Evolutionary conservation across 2,797 vertebrate genomes (phyloP), one percentile per base, ranked within the genome.

Genomic region (Gastrophryne carolinensis): DNA sequence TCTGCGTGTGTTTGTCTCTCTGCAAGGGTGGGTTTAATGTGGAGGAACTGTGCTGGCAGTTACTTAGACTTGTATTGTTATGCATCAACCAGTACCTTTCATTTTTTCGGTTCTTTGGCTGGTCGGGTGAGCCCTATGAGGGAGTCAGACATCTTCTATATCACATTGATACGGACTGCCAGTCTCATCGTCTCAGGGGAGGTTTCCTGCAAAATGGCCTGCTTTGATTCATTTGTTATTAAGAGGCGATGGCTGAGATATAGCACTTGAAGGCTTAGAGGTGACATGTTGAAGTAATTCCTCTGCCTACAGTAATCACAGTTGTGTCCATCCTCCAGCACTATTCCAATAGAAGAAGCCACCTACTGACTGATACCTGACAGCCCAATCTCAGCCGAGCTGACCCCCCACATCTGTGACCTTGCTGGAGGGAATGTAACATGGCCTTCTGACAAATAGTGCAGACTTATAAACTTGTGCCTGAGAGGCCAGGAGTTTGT

Each of bases 381-480:
- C 66, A 71, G 63, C 39, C 37, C 52, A 44, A 39, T 57, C 52
- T 6, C 8, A 72, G 23, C 8, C 34, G 23, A 24, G 12, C 29
- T 71, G 68, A 44, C 58, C 58, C 69, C 47, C 70, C 24, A 73
- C 27, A 73, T 56, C 32, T 39, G 47, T 68, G 64, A 75, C 64
- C 73, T 69, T 62, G 56, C 73, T 53, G 64, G 19, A 23, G 50
- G 73, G 52, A 39, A 58, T 27, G 15, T 17, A 49, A 19, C 63
- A 58, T 29, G 11, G 26, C 37, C 23, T n/a, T n/a, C 41, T 74
- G 62, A 65, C 34, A 19, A 44, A 67, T 29, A 35, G 52, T 50
- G 30, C 67, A 65, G 24, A 49, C 41, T 78, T 50, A 30, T 23
- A 35, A 66, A 65, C 10, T n/a, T 9, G 12, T 57, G 53, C 35